phyloP scores from a whole-genome alignment of 2,113 vertebrate species.

The Corythaixoides concolor region DNA sequence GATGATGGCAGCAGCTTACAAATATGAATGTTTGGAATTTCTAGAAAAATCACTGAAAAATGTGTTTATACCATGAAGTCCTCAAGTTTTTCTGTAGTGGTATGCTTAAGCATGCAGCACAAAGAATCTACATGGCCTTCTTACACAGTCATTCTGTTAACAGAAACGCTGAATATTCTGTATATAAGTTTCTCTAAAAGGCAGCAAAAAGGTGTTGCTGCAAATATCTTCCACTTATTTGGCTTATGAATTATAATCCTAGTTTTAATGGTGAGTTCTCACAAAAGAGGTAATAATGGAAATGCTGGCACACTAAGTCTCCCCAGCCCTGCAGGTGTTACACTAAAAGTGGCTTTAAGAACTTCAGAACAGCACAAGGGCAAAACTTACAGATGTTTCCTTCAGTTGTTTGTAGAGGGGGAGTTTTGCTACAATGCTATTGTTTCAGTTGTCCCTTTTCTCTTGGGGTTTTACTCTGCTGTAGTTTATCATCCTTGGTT shows the following conservation, averaged over 20 bases:
- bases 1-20: background rate
- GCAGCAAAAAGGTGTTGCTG: background rate
- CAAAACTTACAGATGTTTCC: constrained; percentile 68
- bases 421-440: constrained; percentile 12
- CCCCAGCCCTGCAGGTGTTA: constrained; percentile 37
- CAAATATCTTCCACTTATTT: background rate
- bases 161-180: background rate
- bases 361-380: constrained; percentile 31
- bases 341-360: constrained; percentile 4
- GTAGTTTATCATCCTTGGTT: background rate
- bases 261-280: background rate
- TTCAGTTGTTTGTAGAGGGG: constrained; percentile 55
- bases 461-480: constrained; percentile 11
- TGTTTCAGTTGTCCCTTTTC: constrained; percentile 55
- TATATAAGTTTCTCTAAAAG: background rate
- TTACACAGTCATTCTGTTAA: background rate
- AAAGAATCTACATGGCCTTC: background rate
- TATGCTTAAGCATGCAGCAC: background rate
- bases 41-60: background rate
- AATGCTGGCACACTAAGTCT: background rate
- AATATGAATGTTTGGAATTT: background rate
- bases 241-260: background rate
- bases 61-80: background rate
- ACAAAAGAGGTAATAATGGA: background rate
- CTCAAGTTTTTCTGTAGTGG: background rate